Evolutionary conservation across 2,797 vertebrate species (phyloP), one percentile per base, ranked within the genome.

Genomic region (Podarcis lilfordi): DNA sequence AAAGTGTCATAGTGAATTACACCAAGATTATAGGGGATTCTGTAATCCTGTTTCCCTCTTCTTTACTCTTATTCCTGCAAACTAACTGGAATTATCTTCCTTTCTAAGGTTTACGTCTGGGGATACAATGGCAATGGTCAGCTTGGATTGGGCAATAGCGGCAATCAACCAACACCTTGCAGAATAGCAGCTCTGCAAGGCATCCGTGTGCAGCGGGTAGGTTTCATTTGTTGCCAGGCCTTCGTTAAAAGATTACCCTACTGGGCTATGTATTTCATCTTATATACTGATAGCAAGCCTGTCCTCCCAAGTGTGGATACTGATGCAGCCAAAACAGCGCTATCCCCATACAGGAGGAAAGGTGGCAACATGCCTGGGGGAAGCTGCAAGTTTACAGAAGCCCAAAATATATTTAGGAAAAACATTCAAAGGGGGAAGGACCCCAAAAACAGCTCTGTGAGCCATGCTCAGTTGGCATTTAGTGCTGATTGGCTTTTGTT

Each of bases 91-190:
- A 35, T 80, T 89, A 37, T 90, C n/a, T 94, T 89, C 90, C 80
- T 90, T 92, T 91, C 89, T 17, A 89, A 99, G 99, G 98, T 99
- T 82, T 99, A 98, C 29, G 98, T 98, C n/a, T 99, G 99, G 99
- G 99, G 99, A 61, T 99, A 99, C 95, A 99, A 99, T 88, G 99
- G 99, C 87, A 99, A 99, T 0, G 99, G 99, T 5, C 99, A 99
- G 96, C 97, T 99, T 0, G 99, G 99, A 83, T 95, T 99, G 91
- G 99, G 99, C 83, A 99, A 98, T 96, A 98, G 98, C 1, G 98
- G 98, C 82, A 99, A 99, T 91, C 99, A 99, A 96, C 98, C 99
- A 82, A 99, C 98, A 0, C 99, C 99, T 0, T 99, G 99, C 89
- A 97, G 99, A 90, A 98, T 99, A 7, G 98, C 98, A 21, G 98